phyloP scores from a whole-genome alignment of 2,113 vertebrate species.

The Pimephales promelas region DNA sequence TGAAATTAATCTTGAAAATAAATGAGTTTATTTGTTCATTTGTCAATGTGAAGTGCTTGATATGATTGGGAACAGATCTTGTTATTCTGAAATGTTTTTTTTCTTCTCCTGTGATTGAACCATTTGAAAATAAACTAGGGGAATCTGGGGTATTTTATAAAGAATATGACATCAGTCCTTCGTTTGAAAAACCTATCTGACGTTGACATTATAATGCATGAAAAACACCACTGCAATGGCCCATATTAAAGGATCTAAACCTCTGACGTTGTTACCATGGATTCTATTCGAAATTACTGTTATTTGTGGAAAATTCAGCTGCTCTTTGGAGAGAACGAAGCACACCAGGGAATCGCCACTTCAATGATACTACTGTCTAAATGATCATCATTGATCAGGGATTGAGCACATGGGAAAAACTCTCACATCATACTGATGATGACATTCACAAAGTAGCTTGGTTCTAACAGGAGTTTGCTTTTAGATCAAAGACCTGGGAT shows the following conservation, averaged over 20 bases:
- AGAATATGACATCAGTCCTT: background rate
- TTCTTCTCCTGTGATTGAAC: background rate
- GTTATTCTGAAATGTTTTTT: background rate
- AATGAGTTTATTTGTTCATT: slow-evolving; percentile 31
- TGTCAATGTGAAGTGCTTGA: background rate
- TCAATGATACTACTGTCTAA: background rate
- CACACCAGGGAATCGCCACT: background rate
- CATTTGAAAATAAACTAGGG: background rate
- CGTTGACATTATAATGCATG: background rate
- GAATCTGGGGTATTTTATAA: background rate
- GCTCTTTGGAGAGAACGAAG: background rate
- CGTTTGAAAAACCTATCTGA: background rate
- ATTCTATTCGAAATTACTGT: background rate
- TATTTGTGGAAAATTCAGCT: background rate
- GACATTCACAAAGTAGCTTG: background rate
- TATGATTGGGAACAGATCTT: slow-evolving; percentile 16
- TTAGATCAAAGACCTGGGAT: background rate
- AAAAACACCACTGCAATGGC: background rate
- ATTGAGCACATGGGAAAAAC: background rate
- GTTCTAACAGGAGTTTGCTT: background rate
- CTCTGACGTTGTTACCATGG: background rate
- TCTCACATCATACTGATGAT: background rate
- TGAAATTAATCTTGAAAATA: slow-evolving; percentile 21
- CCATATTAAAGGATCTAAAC: background rate
- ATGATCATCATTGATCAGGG: background rate